phyloP scores from a whole-genome alignment of 1,140 invertebrate species.

The Lysiphlebus fabarum region DNA sequence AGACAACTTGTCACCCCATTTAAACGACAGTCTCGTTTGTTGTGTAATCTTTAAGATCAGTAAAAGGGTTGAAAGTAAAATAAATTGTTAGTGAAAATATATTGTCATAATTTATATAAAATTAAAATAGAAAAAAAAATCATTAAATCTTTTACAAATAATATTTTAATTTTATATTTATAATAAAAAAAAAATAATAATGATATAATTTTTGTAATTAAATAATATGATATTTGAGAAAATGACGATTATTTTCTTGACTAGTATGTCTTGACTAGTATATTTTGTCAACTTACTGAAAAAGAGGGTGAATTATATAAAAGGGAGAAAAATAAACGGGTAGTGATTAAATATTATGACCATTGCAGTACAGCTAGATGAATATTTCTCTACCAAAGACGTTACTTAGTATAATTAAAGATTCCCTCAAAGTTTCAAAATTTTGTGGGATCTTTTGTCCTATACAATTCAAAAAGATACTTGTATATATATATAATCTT shows the following conservation, averaged over 20 bases:
- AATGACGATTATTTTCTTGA: conserved; percentile 37
- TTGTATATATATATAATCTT: neutral
- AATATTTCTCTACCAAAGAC: conserved; percentile 42
- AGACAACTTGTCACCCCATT: conserved; percentile 49
- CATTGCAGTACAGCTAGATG: conserved; percentile 41
- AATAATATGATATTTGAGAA: neutral
- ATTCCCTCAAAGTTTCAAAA: conserved; percentile 32
- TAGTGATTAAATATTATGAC: conserved; percentile 58
- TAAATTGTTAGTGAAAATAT: conserved; percentile 34
- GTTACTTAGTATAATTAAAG: conserved; percentile 57
- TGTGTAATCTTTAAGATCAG: conserved; percentile 57
- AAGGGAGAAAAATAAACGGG: conserved; percentile 44
- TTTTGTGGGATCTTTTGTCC: conserved; percentile 24
- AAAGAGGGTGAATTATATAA: conserved; percentile 25
- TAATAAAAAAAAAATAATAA: neutral
- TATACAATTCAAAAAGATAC: too few relatives aligned
- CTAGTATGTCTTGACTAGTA: too few relatives aligned
- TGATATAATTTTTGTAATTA: neutral
- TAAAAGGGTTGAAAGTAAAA: conserved; percentile 40
- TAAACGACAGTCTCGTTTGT: conserved; percentile 50
- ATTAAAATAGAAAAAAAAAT: neutral
- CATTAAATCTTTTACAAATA: too few relatives aligned
- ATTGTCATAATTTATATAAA: conserved; percentile 26
- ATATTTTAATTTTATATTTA: too few relatives aligned
- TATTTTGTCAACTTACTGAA: conserved; percentile 22